Base-by-base conservation (phyloP, 2,888 invertebrate genomes). In the Trissolcus brochymenae region DNA sequence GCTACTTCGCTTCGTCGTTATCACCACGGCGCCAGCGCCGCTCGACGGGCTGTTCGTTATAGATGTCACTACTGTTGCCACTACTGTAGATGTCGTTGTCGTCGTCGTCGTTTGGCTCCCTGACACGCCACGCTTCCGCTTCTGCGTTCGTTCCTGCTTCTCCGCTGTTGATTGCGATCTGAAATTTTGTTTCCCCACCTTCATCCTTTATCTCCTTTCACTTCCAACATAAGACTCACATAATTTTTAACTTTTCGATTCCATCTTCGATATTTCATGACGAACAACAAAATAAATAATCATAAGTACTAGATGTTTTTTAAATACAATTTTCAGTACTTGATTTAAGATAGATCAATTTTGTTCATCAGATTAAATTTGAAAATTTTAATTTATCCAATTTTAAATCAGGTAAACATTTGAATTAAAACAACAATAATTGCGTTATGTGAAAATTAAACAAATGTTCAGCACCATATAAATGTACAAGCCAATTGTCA, bases 1-100 rank as follows among this genome's bases (percentile, higher is more conserved):
- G 67, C 85, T 87, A 21, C 86, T 85, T 41, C 89, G 86, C 81
- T 90, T 90, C 9, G 87, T 86, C 41, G 87, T 87, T 57, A 87
- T 86, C 25, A 86, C 85, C 41, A 84, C 80, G 16, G 85, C 81
- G 50, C 70, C 9, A n/a, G 46, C 54, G 41, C 82, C 84, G 62
- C 82, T 85, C 19, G 68, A 43, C 19, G 59, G n/a, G 49, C 55
- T 21, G 16, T 51, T 50, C 16, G 65, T 19, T 35, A 49, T n/a
- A 13, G 67, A 21, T 40, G 72, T 51, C 14, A 14, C 50, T 13
- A 17, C 19, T 14, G 49, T 13, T 43, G 16, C 4, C 41, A 78
- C 62, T 11, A 35, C 14, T 17, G 73, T 64, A 40, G 79, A 56
- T 11, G 67, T 19, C 41, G 72, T 56, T 13, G 35, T 25, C 19